Percentiles rank a stretch among this genome's conserved stretches.
Conservation (phyloP, 2,888 invertebrate genomes). For the Zhuqinia jingwanae region DNA sequence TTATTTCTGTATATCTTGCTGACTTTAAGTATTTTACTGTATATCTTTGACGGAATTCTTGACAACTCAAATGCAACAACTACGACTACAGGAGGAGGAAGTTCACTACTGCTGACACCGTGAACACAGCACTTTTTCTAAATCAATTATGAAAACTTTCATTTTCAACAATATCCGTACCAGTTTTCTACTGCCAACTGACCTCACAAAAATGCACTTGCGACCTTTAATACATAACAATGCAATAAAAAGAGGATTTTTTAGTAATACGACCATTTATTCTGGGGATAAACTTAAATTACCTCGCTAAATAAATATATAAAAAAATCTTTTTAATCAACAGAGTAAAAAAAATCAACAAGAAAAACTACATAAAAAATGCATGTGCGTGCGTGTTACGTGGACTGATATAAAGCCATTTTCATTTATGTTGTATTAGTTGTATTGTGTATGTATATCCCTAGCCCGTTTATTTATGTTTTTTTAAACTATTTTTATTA, state of each 20-base stretch:
- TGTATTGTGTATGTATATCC: neutral
- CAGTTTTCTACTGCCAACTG: neutral
- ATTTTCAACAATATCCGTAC: neutral
- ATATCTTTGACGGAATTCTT: too few relatives aligned
- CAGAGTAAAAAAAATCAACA: neutral
- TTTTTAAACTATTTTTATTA: too few relatives aligned
- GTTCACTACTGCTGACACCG: neutral
- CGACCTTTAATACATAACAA: neutral
- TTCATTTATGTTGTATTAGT: neutral
- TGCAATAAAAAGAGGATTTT: too few relatives aligned
- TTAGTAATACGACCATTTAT: too few relatives aligned
- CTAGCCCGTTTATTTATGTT: neutral
- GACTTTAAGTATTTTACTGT: too few relatives aligned
- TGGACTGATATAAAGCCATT: neutral
- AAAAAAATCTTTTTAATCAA: neutral
- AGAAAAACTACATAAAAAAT: neutral
- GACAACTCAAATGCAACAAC: too few relatives aligned
- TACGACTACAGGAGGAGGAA: too few relatives aligned
- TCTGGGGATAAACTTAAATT: too few relatives aligned
- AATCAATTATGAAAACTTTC: neutral
- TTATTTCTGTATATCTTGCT: too few relatives aligned
- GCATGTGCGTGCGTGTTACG: neutral
- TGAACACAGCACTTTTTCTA: neutral
- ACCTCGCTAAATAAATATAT: neutral
- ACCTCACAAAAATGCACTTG: neutral